Conservation (phyloP, 2,113 vertebrate species). For the Neoarius graeffei region DNA sequence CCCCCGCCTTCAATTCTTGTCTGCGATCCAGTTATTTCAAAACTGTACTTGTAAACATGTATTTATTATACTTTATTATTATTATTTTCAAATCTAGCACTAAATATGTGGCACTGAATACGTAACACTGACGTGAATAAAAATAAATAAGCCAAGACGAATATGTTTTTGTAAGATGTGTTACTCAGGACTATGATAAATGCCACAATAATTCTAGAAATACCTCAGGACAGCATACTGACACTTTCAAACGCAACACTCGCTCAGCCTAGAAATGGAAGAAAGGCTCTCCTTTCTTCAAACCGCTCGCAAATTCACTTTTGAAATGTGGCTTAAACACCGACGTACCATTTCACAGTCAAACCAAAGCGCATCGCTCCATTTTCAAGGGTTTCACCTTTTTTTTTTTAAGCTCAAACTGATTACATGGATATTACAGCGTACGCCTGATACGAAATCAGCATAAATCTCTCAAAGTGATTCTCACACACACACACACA, state of each 20-base stretch:
- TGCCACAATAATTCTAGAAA: neutral
- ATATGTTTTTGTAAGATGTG: neutral
- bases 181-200: neutral
- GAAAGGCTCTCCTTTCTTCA: conserved; percentile 18
- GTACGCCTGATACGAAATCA: neutral
- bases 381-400: neutral
- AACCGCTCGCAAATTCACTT: neutral
- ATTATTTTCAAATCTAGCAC: neutral
- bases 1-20: neutral
- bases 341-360: conserved; percentile 6
- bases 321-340: neutral
- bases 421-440: conserved; percentile 6
- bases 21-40: neutral
- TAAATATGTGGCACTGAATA: neutral
- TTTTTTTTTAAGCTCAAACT: conserved; percentile 7
- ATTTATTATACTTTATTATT: neutral
- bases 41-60: conserved; percentile 28
- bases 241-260: neutral
- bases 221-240: neutral
- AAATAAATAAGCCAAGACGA: conserved; percentile 6
- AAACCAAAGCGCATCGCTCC: neutral
- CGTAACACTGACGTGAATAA: neutral
- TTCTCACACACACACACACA: neutral
- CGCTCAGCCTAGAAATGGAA: neutral
- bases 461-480: neutral